Evolutionary conservation across 2,888 invertebrate genomes (phyloP).

Genomic region (Pecten maximus): DNA sequence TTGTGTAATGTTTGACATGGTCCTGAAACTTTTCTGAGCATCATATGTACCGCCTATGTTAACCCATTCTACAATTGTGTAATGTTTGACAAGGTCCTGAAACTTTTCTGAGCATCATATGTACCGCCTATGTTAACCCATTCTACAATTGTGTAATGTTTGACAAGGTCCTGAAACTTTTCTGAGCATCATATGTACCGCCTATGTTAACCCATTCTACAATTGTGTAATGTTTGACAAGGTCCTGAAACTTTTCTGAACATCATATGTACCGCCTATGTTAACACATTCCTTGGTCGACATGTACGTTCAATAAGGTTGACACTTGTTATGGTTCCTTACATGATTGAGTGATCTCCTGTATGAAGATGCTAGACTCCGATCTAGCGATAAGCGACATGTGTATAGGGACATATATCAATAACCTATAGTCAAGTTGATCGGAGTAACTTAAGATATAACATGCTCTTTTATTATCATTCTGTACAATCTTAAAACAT

Average conservation of each 20-base stretch:
- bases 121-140: neutral
- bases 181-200: neutral
- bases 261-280: neutral
- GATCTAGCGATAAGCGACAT: neutral
- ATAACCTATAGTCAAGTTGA: neutral
- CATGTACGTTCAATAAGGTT: neutral
- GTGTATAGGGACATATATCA: neutral
- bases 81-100: neutral
- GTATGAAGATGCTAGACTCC: neutral
- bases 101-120: neutral
- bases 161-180: neutral
- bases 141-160: neutral
- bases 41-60: neutral
- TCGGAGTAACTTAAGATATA: too few species aligned
- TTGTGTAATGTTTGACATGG: neutral
- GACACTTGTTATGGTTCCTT: neutral
- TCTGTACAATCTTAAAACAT: too few species aligned
- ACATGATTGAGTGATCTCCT: neutral
- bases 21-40: neutral
- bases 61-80: neutral
- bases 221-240: neutral
- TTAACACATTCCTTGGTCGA: neutral
- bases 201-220: neutral
- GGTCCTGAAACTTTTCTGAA: neutral
- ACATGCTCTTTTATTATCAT: too few species aligned